Base-by-base conservation (phyloP, 2,797 vertebrate species). In the Sitta carolinensis region DNA sequence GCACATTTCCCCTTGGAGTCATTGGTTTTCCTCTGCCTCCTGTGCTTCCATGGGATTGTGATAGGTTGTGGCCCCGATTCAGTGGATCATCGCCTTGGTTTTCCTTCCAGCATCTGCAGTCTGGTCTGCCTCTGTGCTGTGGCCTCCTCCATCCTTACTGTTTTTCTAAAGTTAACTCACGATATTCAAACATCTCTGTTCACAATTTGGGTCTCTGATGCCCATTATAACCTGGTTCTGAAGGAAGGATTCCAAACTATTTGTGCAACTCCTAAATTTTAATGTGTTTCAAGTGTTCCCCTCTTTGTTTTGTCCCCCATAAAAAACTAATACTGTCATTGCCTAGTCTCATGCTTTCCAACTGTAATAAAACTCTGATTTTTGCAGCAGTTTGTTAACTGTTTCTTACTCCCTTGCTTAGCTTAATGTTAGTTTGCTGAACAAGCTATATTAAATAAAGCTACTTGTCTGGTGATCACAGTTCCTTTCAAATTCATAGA, bases 1-100 rank as follows among this genome's bases (percentile, higher is more conserved):
- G 78, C 94, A 91, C 50, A 59, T 57, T 59, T 82, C 68, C 74
- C 70, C 40, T 68, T 10, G 27, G 69, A 85, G 57, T 30, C 73
- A 51, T 23, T 1, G 0, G 27, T 38, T 85, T 34, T 81, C 72
- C 43, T 77, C 84, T 74, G 78, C 64, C 47, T 81, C 63, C 62
- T 40, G 42, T 0, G 9, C 45, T 76, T 17, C 63, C 0, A 1
- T 3, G 7, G 55, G 47, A 34, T 84, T 30, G 20, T 38, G 75
- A 52, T 9, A n/a, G 76, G 75, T 29, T 83, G 57, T 2, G 5
- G 61, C 13, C 34, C 52, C 0, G 2, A 29, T 13, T 40, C 52
- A 52, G 27, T 18, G 54, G 9, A 70, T 7, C 40, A 47, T 4
- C 0, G 0, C 27, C 54, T 85, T n/a, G 27, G 18, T 66, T 88